A percentile compares a stretch with the other conserved stretches of the same genome.
Evolutionary conservation across 2,113 vertebrate genomes (phyloP).

Genomic region (Stigmatopora argus): DNA sequence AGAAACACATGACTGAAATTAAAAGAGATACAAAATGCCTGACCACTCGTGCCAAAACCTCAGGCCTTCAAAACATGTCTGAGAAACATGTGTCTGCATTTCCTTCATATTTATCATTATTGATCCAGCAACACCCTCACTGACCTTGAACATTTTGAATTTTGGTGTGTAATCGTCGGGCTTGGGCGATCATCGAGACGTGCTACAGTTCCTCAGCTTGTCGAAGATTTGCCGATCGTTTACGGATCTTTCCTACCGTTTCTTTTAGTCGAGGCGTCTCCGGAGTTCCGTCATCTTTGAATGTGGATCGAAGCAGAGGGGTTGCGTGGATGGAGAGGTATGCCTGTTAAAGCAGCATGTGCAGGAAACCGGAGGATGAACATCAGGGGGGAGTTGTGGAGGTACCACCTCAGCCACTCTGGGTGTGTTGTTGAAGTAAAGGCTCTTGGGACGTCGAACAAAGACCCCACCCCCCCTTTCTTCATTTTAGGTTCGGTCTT

Average conservation of each 20-base stretch:
- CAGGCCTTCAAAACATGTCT: constrained; percentile 31
- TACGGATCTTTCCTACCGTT: constrained; percentile 44
- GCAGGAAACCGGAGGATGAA: constrained; percentile 61
- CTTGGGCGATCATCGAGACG: constrained; percentile 65
- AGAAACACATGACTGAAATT: constrained; percentile 32
- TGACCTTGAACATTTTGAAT: constrained; percentile 42
- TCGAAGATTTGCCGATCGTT: constrained; percentile 45
- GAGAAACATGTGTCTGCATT: constrained; percentile 23
- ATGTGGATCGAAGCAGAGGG: constrained; percentile 66
- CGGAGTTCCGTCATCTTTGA: constrained; percentile 43
- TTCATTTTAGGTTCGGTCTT: constrained; percentile 55
- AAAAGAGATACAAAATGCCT: constrained; percentile 33
- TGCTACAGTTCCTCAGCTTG: constrained; percentile 65
- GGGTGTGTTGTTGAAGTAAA: constrained; percentile 56
- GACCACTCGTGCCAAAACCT: constrained; percentile 28
- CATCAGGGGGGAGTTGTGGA: constrained; percentile 47
- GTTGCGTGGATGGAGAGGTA: constrained; percentile 71
- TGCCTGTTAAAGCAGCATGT: constrained; percentile 76
- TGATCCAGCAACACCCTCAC: constrained; percentile 19
- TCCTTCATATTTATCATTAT: constrained; percentile 44
- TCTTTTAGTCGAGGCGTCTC: constrained; percentile 46
- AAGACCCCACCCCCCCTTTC: constrained; percentile 21
- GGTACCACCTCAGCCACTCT: constrained; percentile 69
- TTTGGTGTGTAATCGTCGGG: constrained; percentile 49
- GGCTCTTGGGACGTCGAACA: constrained; percentile 61